phyloP scores from a whole-genome alignment of 1,140 invertebrate species.

The Aricia agestis region DNA sequence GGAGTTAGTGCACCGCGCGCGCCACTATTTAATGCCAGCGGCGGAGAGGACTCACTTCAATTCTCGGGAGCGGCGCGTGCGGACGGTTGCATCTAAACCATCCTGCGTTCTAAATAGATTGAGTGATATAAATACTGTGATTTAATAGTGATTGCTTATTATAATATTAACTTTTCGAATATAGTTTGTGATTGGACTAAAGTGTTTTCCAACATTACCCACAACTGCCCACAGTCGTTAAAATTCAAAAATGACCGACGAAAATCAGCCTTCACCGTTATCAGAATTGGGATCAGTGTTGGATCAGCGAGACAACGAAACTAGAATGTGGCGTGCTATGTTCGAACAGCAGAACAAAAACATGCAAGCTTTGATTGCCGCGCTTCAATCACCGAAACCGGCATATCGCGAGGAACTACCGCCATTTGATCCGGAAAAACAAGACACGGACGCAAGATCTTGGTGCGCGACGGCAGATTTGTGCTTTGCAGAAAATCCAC shows the following conservation, averaged over 20 bases:
- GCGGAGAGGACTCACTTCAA: too few species aligned
- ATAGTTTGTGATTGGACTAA: too few species aligned
- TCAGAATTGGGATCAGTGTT: constrained; percentile 23
- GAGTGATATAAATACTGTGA: too few species aligned
- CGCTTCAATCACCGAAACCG: constrained; percentile 21
- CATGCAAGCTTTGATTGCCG: constrained; percentile 27
- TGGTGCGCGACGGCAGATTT: constrained; percentile 34
- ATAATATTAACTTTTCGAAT: too few species aligned
- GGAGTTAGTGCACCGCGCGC: too few species aligned
- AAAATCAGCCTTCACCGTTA: constrained; percentile 9
- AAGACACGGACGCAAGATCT: constrained; percentile 29
- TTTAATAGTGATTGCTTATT: too few species aligned
- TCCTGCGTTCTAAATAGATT: too few species aligned
- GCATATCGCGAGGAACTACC: constrained; percentile 16
- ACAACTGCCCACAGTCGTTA: not conserved
- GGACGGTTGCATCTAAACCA: too few species aligned
- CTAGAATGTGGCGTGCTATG: constrained; percentile 20
- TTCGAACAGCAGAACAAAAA: constrained; percentile 31
- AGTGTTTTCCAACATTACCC: not conserved
- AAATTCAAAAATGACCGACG: not conserved
- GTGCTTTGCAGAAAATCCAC: constrained; percentile 28
- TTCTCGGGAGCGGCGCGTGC: too few species aligned
- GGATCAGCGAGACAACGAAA: not conserved
- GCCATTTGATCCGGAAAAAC: constrained; percentile 24
- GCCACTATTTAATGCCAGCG: too few species aligned